Evolutionary conservation across 2,888 invertebrate species (phyloP).

Genomic region (Hartigia nigra): DNA sequence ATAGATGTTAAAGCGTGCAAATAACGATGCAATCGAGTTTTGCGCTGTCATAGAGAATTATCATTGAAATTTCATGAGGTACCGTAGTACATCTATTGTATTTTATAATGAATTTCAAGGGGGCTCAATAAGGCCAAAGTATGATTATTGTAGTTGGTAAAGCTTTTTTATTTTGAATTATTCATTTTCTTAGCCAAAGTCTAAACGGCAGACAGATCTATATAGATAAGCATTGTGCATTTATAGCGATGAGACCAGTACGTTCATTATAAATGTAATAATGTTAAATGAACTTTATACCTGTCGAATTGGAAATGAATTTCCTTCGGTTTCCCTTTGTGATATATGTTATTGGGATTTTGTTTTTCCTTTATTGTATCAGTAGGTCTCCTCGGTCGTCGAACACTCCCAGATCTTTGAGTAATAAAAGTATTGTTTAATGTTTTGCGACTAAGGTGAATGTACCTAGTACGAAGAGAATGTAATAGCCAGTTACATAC

Average conservation of each 20-base stretch:
- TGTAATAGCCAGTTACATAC: background rate
- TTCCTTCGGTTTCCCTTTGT: background rate
- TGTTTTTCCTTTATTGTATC: background rate
- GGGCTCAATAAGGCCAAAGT: background rate
- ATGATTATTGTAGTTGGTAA: background rate
- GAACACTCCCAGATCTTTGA: constrained; percentile 2
- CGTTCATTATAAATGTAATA: background rate
- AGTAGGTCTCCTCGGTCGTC: background rate
- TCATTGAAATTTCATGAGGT: background rate
- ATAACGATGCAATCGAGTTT: background rate
- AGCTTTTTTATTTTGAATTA: background rate
- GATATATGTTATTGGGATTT: background rate
- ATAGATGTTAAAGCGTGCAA: background rate
- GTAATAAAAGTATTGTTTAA: background rate
- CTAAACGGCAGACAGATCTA: background rate
- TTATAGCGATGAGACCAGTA: background rate
- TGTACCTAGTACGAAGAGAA: background rate
- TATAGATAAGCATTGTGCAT: background rate
- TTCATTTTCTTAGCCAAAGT: background rate
- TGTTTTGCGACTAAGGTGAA: constrained; percentile 4
- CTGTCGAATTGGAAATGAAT: background rate
- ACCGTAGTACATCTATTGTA: background rate
- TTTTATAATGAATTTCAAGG: background rate
- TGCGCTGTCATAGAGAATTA: background rate
- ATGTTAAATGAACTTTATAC: background rate